Base-by-base conservation (phyloP, 2,888 invertebrate species). In the Pegoplata infirma region DNA sequence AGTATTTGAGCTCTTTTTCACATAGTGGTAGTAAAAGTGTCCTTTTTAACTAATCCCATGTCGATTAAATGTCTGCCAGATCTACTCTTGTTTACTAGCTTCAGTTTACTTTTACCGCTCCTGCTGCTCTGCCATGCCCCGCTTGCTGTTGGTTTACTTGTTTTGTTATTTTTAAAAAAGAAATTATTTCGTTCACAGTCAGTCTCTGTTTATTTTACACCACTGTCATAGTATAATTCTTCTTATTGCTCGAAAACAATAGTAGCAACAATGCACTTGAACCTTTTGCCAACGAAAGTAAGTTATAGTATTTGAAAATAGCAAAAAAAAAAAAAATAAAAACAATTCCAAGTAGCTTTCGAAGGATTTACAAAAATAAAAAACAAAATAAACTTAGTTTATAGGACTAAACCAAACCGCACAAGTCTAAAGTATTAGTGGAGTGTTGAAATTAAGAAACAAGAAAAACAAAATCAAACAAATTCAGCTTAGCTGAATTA, bases 1-100 rank as follows among this genome's bases (percentile, higher is more conserved):
- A 75, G 71, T 53, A 72, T 75, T 67, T 78, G 78, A 73, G 78
- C 74, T 85, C 74, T 84, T 56, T 73, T 84, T 84, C 82, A 49
- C 59, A 76, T 66, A 59, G 71, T 61, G 63, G 49, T 59, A 79
- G 79, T 75, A 79, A 79, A 76, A 75, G 71, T 76, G 76, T 76
- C 80, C 80, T 47, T 80, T 80, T 80, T 76, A 76, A 79, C 74
- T 71, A 86, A 87, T 86, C 86, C 86, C 86, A 81, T 85, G 87
- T 86, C 87, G 87, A 85, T 86, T 86, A 87, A 86, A 79, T 79
- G 75, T 75, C 79, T 75, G 75, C 71, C 75, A 75, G 71, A 75
- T 75, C 66, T 75, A 55, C 71, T 69, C 61, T 47, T 56, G 49
- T 64, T 69, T 76, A 69, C 63, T 49, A 40, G 21, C 55, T 47